These are phyloP conservation scores for Pristis pectinata DNA, from an alignment of 2,797 vertebrate genomes.

Conservation along the genomic window DNA sequence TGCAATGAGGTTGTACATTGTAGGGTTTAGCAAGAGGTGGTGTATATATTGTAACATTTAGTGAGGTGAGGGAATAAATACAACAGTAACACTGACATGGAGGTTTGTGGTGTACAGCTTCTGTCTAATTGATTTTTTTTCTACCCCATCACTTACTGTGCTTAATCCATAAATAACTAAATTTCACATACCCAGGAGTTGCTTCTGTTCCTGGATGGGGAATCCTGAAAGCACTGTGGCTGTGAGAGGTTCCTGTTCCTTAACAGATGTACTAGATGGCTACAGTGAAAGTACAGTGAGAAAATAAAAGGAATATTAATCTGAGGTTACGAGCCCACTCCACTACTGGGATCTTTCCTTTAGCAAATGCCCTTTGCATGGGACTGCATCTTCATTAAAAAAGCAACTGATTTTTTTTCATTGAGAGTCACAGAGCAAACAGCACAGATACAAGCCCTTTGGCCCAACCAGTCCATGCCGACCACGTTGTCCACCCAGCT, in stretches of 20 bases:
- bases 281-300: background rate
- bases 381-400: background rate
- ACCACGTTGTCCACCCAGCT: too few species aligned
- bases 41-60: background rate
- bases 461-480: too few species aligned
- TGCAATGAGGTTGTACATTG: background rate
- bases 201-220: conserved; percentile 8
- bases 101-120: background rate
- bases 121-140: background rate
- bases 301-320: background rate
- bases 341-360: too few species aligned
- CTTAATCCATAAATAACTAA: background rate
- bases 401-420: background rate
- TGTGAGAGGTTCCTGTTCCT: conserved; percentile 1
- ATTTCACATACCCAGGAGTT: conserved; percentile 6
- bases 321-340: background rate
- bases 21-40: background rate
- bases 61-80: background rate
- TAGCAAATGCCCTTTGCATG: background rate
- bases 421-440: too few species aligned
- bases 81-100: background rate
- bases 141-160: background rate
- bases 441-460: too few species aligned
- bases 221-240: background rate
- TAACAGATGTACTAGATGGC: background rate